These are phyloP conservation scores for Brachionus calyciflorus DNA, from an alignment of 1,140 invertebrate genomes.

Conservation along the genomic window DNA sequence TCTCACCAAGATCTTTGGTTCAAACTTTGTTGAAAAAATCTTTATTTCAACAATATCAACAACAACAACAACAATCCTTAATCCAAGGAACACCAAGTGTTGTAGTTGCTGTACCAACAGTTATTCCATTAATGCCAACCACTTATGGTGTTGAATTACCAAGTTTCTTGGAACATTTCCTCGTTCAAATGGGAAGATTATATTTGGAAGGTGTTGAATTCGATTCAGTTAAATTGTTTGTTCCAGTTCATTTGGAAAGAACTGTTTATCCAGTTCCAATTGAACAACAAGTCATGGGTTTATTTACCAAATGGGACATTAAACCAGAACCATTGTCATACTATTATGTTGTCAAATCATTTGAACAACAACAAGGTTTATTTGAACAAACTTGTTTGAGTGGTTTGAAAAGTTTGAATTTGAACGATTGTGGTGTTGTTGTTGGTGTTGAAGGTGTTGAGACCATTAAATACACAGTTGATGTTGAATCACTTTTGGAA, in stretches of 20 bases:
- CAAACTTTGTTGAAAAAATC: constrained; percentile 81
- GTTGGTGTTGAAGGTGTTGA: no score
- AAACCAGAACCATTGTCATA: constrained; percentile 25
- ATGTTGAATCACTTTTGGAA: constrained; percentile 38
- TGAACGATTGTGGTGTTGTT: not conserved
- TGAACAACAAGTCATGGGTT: not conserved
- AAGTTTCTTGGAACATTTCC: constrained; percentile 23
- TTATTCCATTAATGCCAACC: constrained; percentile 20
- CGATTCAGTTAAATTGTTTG: constrained; percentile 24
- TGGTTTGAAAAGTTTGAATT: not conserved
- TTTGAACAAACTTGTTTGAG: not conserved
- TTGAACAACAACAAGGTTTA: not conserved
- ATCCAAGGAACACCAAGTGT: no score
- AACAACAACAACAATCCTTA: not conserved
- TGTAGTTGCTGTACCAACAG: not conserved
- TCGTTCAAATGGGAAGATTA: constrained; percentile 12
- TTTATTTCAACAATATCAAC: not conserved
- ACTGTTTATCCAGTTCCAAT: constrained; percentile 25
- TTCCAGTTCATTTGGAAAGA: not conserved
- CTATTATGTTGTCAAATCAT: not conserved
- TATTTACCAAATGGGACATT: constrained; percentile 1
- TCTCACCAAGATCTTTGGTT: constrained; percentile 83
- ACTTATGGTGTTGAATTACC: not conserved
- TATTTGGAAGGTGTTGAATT: constrained; percentile 21
- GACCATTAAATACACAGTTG: constrained; percentile 8